These are phyloP conservation scores for Salpingus planirostris DNA, from an alignment of 2,888 invertebrate genomes.

Conservation along the genomic window DNA sequence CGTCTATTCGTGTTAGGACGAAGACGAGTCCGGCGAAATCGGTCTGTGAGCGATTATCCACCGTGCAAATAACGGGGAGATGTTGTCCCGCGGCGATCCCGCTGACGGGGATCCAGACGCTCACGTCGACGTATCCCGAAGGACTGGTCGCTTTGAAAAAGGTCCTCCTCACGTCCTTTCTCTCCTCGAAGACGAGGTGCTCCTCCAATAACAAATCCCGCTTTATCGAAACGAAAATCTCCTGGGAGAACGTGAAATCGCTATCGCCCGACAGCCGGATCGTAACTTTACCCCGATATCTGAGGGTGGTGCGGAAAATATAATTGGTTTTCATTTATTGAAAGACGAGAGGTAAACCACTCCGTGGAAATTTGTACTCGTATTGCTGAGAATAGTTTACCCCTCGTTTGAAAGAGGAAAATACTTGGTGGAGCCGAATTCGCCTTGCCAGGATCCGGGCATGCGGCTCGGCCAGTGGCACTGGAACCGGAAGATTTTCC, in stretches of 20 bases:
- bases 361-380: no score
- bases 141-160: constrained; percentile 18
- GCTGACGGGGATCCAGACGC: constrained; percentile 26
- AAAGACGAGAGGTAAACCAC: no score
- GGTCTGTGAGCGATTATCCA: constrained; percentile 23
- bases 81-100: constrained; percentile 26
- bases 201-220: constrained; percentile 21
- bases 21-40: constrained; percentile 25
- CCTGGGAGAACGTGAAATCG: constrained; percentile 10
- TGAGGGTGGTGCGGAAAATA: no score
- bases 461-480: constrained; percentile 21
- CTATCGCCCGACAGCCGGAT: constrained; percentile 1
- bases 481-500: constrained; percentile 19
- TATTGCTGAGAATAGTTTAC: no score
- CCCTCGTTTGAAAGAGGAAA: no score
- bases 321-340: no score
- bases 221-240: constrained; percentile 17
- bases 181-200: constrained; percentile 20
- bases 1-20: constrained; percentile 25
- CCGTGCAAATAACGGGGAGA: constrained; percentile 23
- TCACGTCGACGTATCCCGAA: constrained; percentile 19
- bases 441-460: constrained; percentile 24
- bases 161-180: constrained; percentile 16
- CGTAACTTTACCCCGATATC: constrained; percentile 12
- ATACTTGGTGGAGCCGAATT: constrained; percentile 22